A percentile compares a stretch with the other conserved stretches of the same genome.
These are phyloP conservation scores for Argyresthia albistria DNA, from an alignment of 2,888 invertebrate species.

Conservation along the genomic window DNA sequence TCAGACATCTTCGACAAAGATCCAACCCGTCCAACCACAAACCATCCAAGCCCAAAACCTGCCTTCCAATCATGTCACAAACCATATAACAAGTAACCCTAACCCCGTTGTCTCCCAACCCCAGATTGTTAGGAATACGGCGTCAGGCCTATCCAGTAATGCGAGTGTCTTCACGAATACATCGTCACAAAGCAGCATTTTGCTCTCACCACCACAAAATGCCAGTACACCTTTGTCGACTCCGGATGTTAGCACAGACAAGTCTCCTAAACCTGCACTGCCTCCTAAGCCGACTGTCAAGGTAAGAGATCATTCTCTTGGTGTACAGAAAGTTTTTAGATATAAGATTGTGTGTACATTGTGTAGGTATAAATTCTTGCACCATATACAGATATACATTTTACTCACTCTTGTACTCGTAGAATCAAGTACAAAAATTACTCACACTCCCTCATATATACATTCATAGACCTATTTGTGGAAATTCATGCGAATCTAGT, in stretches of 20 bases:
- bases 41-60: slow-evolving; percentile 70
- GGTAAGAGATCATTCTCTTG: slow-evolving; percentile 24
- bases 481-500: no score
- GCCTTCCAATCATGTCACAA: slow-evolving; percentile 44
- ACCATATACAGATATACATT: no score
- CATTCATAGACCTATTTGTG: no score
- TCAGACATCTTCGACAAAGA: slow-evolving; percentile 86
- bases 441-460: no score
- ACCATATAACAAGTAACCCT: slow-evolving; percentile 52
- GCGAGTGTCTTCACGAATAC: slow-evolving; percentile 53
- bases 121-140: slow-evolving; percentile 66
- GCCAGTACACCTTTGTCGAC: slow-evolving; percentile 73
- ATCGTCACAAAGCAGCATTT: slow-evolving; percentile 52
- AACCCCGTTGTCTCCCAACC: slow-evolving; percentile 39
- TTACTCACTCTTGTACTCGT: no score
- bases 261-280: slow-evolving; percentile 80
- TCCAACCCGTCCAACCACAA: slow-evolving; percentile 85
- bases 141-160: slow-evolving; percentile 62
- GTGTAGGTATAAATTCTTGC: neutral
- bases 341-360: neutral
- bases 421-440: no score
- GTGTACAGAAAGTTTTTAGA: neutral
- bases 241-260: slow-evolving; percentile 68
- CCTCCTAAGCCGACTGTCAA: slow-evolving; percentile 87
- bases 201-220: slow-evolving; percentile 74